phyloP scores from a whole-genome alignment of 2,113 vertebrate genomes.

The Coryphaenoides rupestris region DNA sequence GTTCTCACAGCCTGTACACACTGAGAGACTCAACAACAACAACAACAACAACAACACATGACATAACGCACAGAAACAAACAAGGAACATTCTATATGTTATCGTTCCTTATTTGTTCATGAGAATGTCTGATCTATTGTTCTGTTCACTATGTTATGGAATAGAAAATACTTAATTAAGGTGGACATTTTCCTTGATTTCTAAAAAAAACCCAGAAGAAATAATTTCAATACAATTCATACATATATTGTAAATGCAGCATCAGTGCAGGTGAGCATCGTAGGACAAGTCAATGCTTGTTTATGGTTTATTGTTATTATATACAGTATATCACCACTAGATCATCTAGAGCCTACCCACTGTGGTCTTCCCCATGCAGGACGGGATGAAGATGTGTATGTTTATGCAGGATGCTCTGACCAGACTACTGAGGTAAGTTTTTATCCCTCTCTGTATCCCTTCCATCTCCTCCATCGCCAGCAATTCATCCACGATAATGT shows the following conservation, averaged over 20 bases:
- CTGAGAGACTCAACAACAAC: background rate
- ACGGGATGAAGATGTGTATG: constrained; percentile 91
- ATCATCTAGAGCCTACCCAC: background rate
- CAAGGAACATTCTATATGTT: background rate
- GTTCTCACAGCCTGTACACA: too few relatives aligned
- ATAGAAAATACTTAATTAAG: too few relatives aligned
- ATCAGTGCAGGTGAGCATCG: too few relatives aligned
- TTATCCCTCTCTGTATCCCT: background rate
- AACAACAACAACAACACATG: too few relatives aligned
- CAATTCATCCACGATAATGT: background rate
- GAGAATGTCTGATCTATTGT: too few relatives aligned
- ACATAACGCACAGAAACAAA: too few relatives aligned
- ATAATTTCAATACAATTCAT: too few relatives aligned
- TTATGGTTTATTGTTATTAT: background rate
- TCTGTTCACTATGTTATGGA: too few relatives aligned
- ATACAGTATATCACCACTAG: background rate
- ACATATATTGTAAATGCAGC: too few relatives aligned
- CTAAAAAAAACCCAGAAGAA: too few relatives aligned
- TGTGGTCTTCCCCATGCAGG: constrained; percentile 63
- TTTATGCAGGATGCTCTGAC: constrained; percentile 94
- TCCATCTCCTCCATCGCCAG: background rate
- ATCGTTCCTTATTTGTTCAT: background rate
- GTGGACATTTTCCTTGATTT: too few relatives aligned
- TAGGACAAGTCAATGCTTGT: too few relatives aligned
- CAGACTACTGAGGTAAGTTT: constrained; percentile 85